A percentile compares a stretch with the other conserved stretches of the same genome.
phyloP scores from a whole-genome alignment of 2,888 invertebrate species.

The Belgica antarctica region DNA sequence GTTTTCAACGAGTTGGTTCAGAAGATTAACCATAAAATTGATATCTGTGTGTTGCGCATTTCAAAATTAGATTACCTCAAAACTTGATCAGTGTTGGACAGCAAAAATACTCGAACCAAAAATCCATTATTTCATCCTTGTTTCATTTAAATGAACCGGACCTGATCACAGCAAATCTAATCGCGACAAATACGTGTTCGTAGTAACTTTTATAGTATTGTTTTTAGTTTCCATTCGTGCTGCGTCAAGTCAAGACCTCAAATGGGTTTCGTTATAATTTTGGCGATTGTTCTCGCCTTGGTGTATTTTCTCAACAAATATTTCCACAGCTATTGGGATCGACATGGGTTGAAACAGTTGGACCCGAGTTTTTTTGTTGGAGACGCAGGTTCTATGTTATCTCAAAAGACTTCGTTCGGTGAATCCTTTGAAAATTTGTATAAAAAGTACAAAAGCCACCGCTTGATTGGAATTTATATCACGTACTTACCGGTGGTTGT shows the following conservation, averaged over 20 bases:
- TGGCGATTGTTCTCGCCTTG: neutral
- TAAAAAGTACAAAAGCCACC: slow-evolving; percentile 48
- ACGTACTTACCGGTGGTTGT: slow-evolving; percentile 60
- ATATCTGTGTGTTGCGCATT: too few relatives aligned
- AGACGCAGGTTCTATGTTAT: slow-evolving; percentile 58
- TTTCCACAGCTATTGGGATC: slow-evolving; percentile 55
- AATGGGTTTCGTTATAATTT: neutral
- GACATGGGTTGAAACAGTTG: slow-evolving; percentile 57
- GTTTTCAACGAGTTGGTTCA: too few relatives aligned
- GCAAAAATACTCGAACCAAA: too few relatives aligned
- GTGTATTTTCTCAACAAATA: slow-evolving; percentile 15
- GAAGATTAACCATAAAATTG: too few relatives aligned
- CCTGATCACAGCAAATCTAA: too few relatives aligned
- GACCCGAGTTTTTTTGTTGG: slow-evolving; percentile 61
- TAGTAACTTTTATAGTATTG: too few relatives aligned
- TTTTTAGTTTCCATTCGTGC: too few relatives aligned
- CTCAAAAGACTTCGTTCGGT: slow-evolving; percentile 59
- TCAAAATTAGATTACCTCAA: too few relatives aligned
- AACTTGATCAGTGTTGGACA: too few relatives aligned
- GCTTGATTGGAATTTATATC: slow-evolving; percentile 59
- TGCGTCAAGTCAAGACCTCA: slow-evolving; percentile 52
- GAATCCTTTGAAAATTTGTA: slow-evolving; percentile 60
- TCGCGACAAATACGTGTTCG: too few relatives aligned
- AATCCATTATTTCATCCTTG: too few relatives aligned
- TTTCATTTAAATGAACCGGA: too few relatives aligned